Percentiles rank a stretch among this genome's conserved stretches.
Conservation (phyloP, 2,113 vertebrate species). For the Bostrychus sinensis region DNA sequence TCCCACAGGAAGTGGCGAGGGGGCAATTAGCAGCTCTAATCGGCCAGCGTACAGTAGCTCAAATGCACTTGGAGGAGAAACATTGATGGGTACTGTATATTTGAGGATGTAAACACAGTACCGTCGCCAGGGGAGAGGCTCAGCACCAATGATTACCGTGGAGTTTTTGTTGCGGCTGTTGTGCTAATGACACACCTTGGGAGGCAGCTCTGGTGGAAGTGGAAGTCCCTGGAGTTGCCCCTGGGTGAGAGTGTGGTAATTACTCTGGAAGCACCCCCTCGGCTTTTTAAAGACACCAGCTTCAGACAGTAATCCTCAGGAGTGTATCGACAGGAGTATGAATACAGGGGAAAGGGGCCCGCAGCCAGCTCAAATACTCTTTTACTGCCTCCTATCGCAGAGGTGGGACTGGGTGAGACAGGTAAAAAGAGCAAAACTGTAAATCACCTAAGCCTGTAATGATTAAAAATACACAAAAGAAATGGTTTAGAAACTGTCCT, state of each 20-base stretch:
- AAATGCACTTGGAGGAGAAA: slow-evolving; percentile 7
- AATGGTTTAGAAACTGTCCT: too few relatives aligned
- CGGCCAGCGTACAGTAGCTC: not conserved
- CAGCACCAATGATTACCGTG: slow-evolving; percentile 18
- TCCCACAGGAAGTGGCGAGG: slow-evolving; percentile 27
- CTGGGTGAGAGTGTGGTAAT: slow-evolving; percentile 67
- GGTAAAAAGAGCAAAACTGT: not conserved
- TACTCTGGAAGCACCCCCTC: slow-evolving; percentile 52
- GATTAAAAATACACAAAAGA: too few relatives aligned
- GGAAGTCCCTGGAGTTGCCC: slow-evolving; percentile 62
- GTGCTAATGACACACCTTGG: slow-evolving; percentile 73
- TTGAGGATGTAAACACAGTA: slow-evolving; percentile 14
- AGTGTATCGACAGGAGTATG: slow-evolving; percentile 17
- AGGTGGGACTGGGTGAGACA: not conserved
- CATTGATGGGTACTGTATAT: not conserved
- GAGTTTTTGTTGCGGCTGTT: slow-evolving; percentile 20
- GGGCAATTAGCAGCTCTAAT: not conserved
- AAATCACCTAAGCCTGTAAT: not conserved
- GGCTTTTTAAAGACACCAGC: slow-evolving; percentile 16
- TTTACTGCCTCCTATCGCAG: not conserved
- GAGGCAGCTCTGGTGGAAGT: slow-evolving; percentile 43
- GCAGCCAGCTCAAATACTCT: not conserved
- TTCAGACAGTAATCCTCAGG: slow-evolving; percentile 21
- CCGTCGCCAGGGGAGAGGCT: slow-evolving; percentile 31
- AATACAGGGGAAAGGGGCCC: not conserved